phyloP scores from a whole-genome alignment of 92 coral and sea anemone species.

The Meandrina meandrites region DNA sequence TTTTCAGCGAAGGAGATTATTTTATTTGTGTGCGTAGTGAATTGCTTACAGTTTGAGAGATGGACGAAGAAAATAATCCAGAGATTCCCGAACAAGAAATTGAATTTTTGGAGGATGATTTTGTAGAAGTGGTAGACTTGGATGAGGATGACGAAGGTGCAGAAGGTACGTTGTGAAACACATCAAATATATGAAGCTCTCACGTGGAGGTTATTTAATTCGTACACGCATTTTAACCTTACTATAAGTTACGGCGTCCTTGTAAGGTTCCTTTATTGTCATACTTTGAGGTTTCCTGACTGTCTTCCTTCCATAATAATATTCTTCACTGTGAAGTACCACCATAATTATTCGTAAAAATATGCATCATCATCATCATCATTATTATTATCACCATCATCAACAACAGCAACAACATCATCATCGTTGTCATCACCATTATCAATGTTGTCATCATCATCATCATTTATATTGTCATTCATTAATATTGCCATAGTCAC shows the following conservation, averaged over 20 bases:
- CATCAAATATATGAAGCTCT: not conserved
- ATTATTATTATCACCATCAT: not conserved
- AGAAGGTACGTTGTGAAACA: conserved; percentile 8
- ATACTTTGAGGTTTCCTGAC: not conserved
- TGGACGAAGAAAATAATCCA: conserved; percentile 34
- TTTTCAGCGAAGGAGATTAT: not conserved
- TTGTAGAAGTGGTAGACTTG: conserved; percentile 33
- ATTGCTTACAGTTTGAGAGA: not conserved
- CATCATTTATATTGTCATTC: not conserved
- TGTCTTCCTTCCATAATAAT: not conserved
- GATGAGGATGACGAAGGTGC: conserved; percentile 4
- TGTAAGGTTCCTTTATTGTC: not conserved
- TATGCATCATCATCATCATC: not conserved
- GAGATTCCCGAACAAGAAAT: conserved; percentile 22
- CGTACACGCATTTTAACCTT: too few relatives aligned
- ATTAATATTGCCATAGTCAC: not conserved
- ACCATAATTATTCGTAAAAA: not conserved
- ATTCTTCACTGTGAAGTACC: not conserved
- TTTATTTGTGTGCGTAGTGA: not conserved
- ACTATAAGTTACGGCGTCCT: too few relatives aligned
- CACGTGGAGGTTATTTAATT: not conserved
- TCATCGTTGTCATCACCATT: not conserved
- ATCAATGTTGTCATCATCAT: not conserved
- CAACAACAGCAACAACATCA: not conserved
- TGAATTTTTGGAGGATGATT: conserved; percentile 39